These are phyloP conservation scores for Portevinia maculata DNA, from an alignment of 2,888 invertebrate species.

Conservation along the genomic window DNA sequence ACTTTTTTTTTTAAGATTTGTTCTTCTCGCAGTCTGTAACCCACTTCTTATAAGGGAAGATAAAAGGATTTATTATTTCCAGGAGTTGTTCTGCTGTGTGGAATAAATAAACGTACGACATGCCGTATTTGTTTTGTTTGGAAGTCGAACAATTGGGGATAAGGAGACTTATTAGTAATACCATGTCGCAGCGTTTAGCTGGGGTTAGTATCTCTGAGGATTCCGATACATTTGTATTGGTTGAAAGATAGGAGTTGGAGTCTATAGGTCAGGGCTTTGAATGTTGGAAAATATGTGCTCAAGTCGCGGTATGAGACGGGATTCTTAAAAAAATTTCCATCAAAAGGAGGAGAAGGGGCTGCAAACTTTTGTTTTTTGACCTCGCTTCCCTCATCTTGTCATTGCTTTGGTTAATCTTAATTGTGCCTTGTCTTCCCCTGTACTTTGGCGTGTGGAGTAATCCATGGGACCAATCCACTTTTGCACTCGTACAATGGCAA, in stretches of 20 bases:
- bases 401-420: too few species aligned
- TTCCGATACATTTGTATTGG: background rate
- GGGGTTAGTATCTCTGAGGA: background rate
- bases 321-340: too few species aligned
- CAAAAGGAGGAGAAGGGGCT: too few species aligned
- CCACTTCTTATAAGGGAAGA: conserved; percentile 13
- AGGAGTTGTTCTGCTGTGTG: background rate
- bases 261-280: background rate
- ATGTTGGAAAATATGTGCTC: background rate
- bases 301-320: too few species aligned
- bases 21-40: conserved; percentile 12
- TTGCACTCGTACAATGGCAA: too few species aligned
- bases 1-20: conserved; percentile 16
- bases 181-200: background rate
- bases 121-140: background rate
- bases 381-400: too few species aligned
- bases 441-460: too few species aligned
- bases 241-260: background rate
- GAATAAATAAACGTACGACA: background rate
- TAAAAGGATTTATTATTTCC: conserved; percentile 24
- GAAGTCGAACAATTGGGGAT: background rate
- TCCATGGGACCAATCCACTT: too few species aligned
- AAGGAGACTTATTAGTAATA: background rate
- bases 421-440: too few species aligned
- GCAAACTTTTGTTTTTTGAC: too few species aligned